Conservation (phyloP, 2,888 invertebrate species). For the Sepiola atlantica region DNA sequence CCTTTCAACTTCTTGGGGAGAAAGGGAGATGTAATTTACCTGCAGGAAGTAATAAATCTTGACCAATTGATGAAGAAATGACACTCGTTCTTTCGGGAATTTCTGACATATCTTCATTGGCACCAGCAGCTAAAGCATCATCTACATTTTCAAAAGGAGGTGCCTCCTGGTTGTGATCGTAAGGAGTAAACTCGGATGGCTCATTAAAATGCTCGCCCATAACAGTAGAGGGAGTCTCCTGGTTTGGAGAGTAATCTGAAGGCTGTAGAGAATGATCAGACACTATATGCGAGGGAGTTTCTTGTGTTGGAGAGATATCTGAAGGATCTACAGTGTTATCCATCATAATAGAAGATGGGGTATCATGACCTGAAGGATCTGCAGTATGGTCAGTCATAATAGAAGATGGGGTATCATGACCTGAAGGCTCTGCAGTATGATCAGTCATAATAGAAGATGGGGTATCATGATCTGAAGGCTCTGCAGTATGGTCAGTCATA, state of each 20-base stretch:
- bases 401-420: not conserved
- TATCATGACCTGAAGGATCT: slow-evolving; percentile 52
- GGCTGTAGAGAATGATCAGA: not conserved
- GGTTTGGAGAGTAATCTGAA: not conserved
- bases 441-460: not conserved
- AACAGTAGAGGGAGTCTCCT: not conserved
- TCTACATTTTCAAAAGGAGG: not conserved
- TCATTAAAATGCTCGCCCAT: not conserved
- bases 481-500: slow-evolving; percentile 50
- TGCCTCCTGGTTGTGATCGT: not conserved
- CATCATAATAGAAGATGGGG: not conserved
- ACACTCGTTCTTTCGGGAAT: slow-evolving; percentile 16
- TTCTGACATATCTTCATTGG: slow-evolving; percentile 32
- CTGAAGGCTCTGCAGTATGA: slow-evolving; percentile 55
- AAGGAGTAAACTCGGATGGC: not conserved
- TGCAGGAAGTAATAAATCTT: not conserved
- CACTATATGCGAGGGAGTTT: slow-evolving; percentile 51
- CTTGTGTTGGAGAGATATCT: slow-evolving; percentile 50
- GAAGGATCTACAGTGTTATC: slow-evolving; percentile 54
- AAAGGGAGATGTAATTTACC: slow-evolving; percentile 32
- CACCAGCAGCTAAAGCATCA: slow-evolving; percentile 14
- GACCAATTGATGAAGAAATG: slow-evolving; percentile 9
- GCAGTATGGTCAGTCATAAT: slow-evolving; percentile 50
- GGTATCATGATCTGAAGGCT: slow-evolving; percentile 52
- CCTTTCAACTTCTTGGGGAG: not conserved